These are phyloP conservation scores for Ophioninae sp. DNA, from an alignment of 2,888 invertebrate species.

Conservation along the genomic window DNA sequence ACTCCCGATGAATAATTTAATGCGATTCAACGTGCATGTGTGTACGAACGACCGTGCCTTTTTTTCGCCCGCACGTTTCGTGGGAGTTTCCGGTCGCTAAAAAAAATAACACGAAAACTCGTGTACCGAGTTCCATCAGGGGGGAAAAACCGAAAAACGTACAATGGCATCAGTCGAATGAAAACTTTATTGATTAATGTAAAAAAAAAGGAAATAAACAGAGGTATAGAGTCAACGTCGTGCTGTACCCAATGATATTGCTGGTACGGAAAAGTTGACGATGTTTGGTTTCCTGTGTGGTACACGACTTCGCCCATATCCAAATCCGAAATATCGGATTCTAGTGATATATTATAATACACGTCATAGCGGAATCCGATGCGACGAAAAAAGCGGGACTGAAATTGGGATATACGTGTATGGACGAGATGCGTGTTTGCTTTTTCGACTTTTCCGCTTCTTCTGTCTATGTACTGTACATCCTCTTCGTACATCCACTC, in stretches of 20 bases:
- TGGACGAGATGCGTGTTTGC: conserved; percentile 55
- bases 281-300: conserved; percentile 37
- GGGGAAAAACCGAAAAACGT: neutral
- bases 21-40: neutral
- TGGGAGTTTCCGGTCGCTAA: neutral
- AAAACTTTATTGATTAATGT: conserved; percentile 8
- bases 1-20: neutral
- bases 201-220: conserved; percentile 2
- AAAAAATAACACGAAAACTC: neutral
- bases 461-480: neutral
- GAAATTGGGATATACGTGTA: conserved; percentile 37
- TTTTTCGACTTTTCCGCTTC: conserved; percentile 51
- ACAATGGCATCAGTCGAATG: neutral
- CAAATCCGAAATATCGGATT: conserved; percentile 55
- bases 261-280: conserved; percentile 15
- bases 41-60: neutral
- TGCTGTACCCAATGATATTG: conserved; percentile 41
- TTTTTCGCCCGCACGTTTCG: neutral
- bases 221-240: conserved; percentile 31
- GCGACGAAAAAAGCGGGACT: conserved; percentile 19
- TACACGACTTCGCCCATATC: conserved; percentile 2
- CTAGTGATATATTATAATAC: conserved; percentile 55
- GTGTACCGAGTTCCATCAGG: neutral
- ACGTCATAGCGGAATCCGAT: conserved; percentile 47
- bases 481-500: neutral